A percentile compares a stretch with the other conserved stretches of the same genome.
phyloP scores from a whole-genome alignment of 2,797 vertebrate species.

The Tragopan temminckii region DNA sequence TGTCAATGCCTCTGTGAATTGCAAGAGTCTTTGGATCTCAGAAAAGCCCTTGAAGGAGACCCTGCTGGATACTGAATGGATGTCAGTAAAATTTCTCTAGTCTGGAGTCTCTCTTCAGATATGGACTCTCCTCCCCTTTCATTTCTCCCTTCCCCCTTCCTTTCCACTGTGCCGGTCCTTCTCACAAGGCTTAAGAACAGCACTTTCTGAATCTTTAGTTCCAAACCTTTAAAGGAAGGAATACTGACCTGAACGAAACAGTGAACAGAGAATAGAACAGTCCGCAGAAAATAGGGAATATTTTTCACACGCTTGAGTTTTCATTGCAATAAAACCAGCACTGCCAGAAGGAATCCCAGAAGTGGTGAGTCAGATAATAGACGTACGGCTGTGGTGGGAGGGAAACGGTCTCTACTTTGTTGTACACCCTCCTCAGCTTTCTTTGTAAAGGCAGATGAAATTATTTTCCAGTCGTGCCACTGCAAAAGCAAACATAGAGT shows the following conservation, averaged over 20 bases:
- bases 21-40: conserved; percentile 40
- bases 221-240: conserved; percentile 10
- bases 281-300: conserved; percentile 38
- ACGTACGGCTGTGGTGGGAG: conserved; percentile 18
- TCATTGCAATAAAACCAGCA: conserved; percentile 43
- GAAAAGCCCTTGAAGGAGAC: conserved; percentile 65
- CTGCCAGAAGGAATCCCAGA: conserved; percentile 57
- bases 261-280: background rate
- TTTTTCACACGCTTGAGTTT: conserved; percentile 44
- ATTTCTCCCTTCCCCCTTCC: conserved; percentile 33
- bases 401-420: conserved; percentile 45
- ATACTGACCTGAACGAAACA: conserved; percentile 9
- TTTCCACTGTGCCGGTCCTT: conserved; percentile 20
- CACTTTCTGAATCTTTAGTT: background rate
- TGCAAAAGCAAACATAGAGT: conserved; percentile 7
- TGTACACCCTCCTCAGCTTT: background rate
- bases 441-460: conserved; percentile 34
- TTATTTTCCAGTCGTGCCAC: conserved; percentile 44
- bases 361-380: conserved; percentile 65
- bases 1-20: conserved; percentile 67
- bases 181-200: conserved; percentile 29
- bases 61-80: conserved; percentile 65
- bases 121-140: conserved; percentile 56
- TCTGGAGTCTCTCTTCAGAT: conserved; percentile 60
- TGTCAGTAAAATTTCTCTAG: conserved; percentile 70